These are phyloP conservation scores for Metalampra italica DNA, from an alignment of 2,888 invertebrate genomes.

Conservation along the genomic window DNA sequence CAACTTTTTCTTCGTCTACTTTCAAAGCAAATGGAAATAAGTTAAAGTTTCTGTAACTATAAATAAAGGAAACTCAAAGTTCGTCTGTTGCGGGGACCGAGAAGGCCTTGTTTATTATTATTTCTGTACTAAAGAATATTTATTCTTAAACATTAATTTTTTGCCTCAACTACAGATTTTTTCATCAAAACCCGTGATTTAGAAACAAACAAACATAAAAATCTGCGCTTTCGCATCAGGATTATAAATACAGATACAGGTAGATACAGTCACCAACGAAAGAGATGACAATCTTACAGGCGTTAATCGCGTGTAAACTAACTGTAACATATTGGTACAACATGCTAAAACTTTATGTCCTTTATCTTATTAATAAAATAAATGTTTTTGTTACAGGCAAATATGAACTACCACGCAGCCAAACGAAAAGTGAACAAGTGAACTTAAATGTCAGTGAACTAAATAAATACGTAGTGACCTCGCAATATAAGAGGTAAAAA, in stretches of 20 bases:
- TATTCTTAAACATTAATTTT: constrained; percentile 25
- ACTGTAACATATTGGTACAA: no score
- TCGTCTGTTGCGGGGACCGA: constrained; percentile 8
- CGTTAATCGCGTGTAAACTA: no score
- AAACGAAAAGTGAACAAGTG: background rate
- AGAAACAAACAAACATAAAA: no score
- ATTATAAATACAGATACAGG: no score
- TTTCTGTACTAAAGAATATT: constrained; percentile 22
- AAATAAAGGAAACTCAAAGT: constrained; percentile 33
- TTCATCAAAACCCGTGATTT: no score
- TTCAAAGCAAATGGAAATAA: constrained; percentile 38
- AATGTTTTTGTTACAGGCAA: background rate
- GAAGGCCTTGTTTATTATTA: constrained; percentile 11
- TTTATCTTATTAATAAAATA: background rate
- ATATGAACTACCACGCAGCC: constrained; percentile 15
- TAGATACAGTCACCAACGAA: no score
- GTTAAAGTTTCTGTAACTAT: constrained; percentile 40
- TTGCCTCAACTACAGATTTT: background rate
- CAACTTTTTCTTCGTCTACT: constrained; percentile 31
- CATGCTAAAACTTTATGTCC: no score
- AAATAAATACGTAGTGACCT: background rate
- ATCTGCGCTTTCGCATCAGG: no score
- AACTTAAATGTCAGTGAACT: background rate
- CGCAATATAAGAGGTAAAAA: background rate
- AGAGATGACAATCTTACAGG: no score